Evolutionary conservation across 2,888 invertebrate genomes (phyloP).

Genomic region (Zaprionus bogoriensis): DNA sequence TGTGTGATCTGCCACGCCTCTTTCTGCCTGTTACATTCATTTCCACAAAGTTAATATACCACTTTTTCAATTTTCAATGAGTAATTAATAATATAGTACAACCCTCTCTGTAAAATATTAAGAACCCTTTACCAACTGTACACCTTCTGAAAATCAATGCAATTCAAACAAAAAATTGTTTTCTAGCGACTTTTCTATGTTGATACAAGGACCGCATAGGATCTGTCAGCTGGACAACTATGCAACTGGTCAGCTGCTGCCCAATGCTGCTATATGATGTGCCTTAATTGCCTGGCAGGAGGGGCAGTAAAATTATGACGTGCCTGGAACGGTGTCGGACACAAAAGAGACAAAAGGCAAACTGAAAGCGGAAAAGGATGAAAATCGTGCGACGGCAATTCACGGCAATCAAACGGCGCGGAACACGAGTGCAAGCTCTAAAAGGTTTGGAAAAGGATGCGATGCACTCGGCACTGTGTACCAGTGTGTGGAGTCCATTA

Average conservation of each 20-base stretch:
- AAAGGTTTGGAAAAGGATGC: conserved; percentile 73
- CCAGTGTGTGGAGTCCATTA: conserved; percentile 73
- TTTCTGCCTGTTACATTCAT: too few relatives aligned
- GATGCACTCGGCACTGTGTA: conserved; percentile 32
- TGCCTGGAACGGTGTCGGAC: conserved; percentile 52
- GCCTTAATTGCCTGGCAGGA: conserved; percentile 53
- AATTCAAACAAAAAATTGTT: too few relatives aligned
- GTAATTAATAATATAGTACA: too few relatives aligned
- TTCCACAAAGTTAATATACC: too few relatives aligned
- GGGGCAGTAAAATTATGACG: conserved; percentile 49
- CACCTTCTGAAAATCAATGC: too few relatives aligned
- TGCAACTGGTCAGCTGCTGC: conserved; percentile 60
- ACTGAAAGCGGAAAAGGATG: conserved; percentile 54
- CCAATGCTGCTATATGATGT: conserved; percentile 25
- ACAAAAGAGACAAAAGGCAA: conserved; percentile 32
- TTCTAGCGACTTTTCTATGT: conserved; percentile 14
- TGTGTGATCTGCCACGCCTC: too few relatives aligned
- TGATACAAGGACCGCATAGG: conserved; percentile 39
- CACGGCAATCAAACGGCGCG: conserved; percentile 75
- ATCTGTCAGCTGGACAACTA: conserved; percentile 36
- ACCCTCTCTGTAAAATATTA: too few relatives aligned
- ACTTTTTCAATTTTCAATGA: too few relatives aligned
- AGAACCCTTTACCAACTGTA: too few relatives aligned
- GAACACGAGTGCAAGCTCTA: conserved; percentile 67
- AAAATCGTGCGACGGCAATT: conserved; percentile 75